phyloP scores from a whole-genome alignment of 1,140 invertebrate species.

The Anthonomus grandis region DNA sequence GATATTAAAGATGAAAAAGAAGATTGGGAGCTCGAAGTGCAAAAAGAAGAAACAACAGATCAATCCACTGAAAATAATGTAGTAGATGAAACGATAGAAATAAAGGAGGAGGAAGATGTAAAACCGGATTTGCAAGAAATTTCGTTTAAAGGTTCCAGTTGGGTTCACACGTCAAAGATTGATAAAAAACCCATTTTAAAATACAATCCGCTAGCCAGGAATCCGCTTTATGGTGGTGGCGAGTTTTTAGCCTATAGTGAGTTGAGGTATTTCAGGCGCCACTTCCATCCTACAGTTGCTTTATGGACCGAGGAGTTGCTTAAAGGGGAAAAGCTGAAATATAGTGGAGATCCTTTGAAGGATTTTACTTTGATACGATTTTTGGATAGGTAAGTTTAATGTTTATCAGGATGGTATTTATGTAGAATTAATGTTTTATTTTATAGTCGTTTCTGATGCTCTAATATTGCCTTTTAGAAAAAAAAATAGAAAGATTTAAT shows the following conservation, averaged over 20 bases:
- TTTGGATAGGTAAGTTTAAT: slow-evolving; percentile 58
- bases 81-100: slow-evolving; percentile 14
- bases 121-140: slow-evolving; percentile 25
- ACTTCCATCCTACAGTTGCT: slow-evolving; percentile 89
- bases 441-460: too few relatives aligned
- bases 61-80: neutral
- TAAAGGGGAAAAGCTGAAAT: slow-evolving; percentile 70
- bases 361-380: slow-evolving; percentile 90
- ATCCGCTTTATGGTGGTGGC: slow-evolving; percentile 80
- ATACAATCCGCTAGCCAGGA: slow-evolving; percentile 75
- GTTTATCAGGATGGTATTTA: too few relatives aligned
- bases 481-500: too few relatives aligned
- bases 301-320: slow-evolving; percentile 84
- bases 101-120: slow-evolving; percentile 27
- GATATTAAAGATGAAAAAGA: slow-evolving; percentile 48
- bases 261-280: slow-evolving; percentile 63
- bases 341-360: slow-evolving; percentile 87
- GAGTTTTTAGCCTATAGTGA: slow-evolving; percentile 68
- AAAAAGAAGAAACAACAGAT: neutral
- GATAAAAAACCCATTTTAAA: slow-evolving; percentile 37
- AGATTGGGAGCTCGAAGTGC: slow-evolving; percentile 3
- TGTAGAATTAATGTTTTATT: too few relatives aligned
- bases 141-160: slow-evolving; percentile 28
- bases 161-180: slow-evolving; percentile 32
- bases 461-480: too few relatives aligned